A percentile compares a stretch with the other conserved stretches of the same genome.
These are phyloP conservation scores for Gobius niger DNA, from an alignment of 2,113 vertebrate genomes.

Conservation along the genomic window DNA sequence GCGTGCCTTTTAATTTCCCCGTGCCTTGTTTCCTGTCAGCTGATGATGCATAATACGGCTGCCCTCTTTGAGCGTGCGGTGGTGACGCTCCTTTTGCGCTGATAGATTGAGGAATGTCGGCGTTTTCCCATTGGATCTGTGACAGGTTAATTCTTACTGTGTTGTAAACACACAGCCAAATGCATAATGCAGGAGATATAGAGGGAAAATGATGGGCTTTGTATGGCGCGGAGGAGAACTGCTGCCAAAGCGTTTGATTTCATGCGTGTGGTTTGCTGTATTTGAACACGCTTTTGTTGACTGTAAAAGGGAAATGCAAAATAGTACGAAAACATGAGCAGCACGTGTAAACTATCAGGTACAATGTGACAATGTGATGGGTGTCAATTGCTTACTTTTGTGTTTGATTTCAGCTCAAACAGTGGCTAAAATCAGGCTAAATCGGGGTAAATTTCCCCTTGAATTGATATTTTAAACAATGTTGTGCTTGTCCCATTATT, in stretches of 20 bases:
- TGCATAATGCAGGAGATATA: slow-evolving; percentile 69
- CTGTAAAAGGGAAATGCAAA: slow-evolving; percentile 21
- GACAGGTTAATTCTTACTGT: slow-evolving; percentile 66
- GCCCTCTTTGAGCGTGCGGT: slow-evolving; percentile 48
- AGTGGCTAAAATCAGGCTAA: no score
- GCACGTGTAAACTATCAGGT: background rate
- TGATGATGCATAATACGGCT: slow-evolving; percentile 61
- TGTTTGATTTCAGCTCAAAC: background rate
- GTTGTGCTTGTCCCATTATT: no score
- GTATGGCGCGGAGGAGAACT: slow-evolving; percentile 35
- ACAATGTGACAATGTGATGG: background rate
- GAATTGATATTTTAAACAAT: no score
- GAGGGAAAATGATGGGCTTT: slow-evolving; percentile 46
- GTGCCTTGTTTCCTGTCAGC: slow-evolving; percentile 67
- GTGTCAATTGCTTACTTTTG: background rate
- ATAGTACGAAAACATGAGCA: background rate
- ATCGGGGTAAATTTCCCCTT: no score
- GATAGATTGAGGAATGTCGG: slow-evolving; percentile 58
- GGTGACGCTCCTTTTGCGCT: slow-evolving; percentile 40
- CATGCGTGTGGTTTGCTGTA: slow-evolving; percentile 32
- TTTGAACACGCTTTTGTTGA: slow-evolving; percentile 4
- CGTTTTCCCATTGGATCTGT: slow-evolving; percentile 46
- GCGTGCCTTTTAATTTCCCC: slow-evolving; percentile 62
- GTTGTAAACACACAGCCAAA: slow-evolving; percentile 68
- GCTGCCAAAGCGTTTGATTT: slow-evolving; percentile 46